phyloP scores from a whole-genome alignment of 2,113 vertebrate genomes.

The Mesembrinibis cayennensis region DNA sequence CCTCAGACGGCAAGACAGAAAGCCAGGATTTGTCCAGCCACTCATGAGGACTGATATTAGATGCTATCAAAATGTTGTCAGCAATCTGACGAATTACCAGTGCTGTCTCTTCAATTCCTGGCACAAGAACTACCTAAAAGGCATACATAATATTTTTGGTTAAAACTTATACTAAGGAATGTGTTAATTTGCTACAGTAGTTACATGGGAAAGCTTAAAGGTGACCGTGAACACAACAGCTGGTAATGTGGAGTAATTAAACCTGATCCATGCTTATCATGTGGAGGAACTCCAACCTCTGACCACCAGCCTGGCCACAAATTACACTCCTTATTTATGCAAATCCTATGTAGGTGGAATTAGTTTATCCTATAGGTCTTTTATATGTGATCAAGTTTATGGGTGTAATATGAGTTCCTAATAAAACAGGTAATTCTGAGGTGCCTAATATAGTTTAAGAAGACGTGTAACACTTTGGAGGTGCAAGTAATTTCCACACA shows the following conservation, averaged over 20 bases:
- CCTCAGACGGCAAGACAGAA: slow-evolving; percentile 82
- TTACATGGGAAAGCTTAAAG: not conserved
- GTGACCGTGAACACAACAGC: not conserved
- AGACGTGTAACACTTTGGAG: not conserved
- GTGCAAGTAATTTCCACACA: not conserved
- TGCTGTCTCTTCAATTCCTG: slow-evolving; percentile 79
- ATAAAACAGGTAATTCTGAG: not conserved
- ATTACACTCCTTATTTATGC: not conserved
- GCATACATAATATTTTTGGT: not conserved
- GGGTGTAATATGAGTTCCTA: not conserved
- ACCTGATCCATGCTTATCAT: not conserved
- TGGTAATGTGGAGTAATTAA: not conserved
- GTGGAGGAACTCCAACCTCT: not conserved
- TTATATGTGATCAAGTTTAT: not conserved
- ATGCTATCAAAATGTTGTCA: slow-evolving; percentile 79
- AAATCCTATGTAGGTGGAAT: not conserved
- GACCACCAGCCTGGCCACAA: not conserved
- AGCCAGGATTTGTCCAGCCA: slow-evolving; percentile 90
- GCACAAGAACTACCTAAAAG: slow-evolving; percentile 82
- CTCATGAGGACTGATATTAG: slow-evolving; percentile 68
- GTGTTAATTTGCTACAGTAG: not conserved
- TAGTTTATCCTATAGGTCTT: not conserved
- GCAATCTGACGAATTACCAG: slow-evolving; percentile 83
- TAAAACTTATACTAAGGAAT: not conserved
- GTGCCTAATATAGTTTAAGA: not conserved